phyloP scores from a whole-genome alignment of 1,140 invertebrate genomes.

The Paracyclopina nana region DNA sequence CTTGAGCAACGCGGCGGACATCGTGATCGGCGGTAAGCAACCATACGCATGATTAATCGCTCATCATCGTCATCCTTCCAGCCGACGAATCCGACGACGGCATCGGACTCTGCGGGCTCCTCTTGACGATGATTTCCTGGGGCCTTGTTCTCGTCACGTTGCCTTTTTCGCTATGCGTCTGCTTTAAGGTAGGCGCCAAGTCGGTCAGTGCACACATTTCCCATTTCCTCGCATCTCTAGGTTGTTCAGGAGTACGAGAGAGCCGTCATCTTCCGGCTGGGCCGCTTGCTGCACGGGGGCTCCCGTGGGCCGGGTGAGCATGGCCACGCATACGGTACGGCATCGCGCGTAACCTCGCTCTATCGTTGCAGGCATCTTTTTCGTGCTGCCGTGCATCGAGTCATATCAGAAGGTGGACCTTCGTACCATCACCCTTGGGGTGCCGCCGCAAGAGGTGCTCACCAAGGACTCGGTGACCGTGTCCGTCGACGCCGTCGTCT shows the following conservation, averaged over 20 bases:
- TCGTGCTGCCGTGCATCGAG: slow-evolving; percentile 74
- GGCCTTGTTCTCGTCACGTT: slow-evolving; percentile 67
- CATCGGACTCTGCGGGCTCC: slow-evolving; percentile 61
- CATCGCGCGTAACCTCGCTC: too few species aligned
- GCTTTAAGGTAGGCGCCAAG: slow-evolving; percentile 65
- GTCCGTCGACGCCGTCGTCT: slow-evolving; percentile 33
- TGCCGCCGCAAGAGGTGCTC: slow-evolving; percentile 50
- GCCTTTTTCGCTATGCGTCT: slow-evolving; percentile 81
- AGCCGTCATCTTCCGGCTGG: slow-evolving; percentile 31
- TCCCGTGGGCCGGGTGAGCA: slow-evolving; percentile 32
- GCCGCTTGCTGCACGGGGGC: slow-evolving; percentile 31
- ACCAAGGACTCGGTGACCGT: slow-evolving; percentile 26
- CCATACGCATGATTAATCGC: too few species aligned
- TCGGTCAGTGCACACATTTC: too few species aligned
- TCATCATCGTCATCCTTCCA: too few species aligned
- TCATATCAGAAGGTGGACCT: slow-evolving; percentile 71
- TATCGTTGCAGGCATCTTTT: slow-evolving; percentile 43
- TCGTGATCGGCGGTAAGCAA: too few species aligned
- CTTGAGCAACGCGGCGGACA: too few species aligned
- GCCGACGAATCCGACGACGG: slow-evolving; percentile 45
- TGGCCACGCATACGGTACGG: too few species aligned
- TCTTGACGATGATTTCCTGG: slow-evolving; percentile 66
- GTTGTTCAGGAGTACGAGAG: slow-evolving; percentile 28
- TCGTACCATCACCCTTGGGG: slow-evolving; percentile 68
- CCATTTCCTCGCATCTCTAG: slow-evolving; percentile 19